Evolutionary conservation across 2,888 invertebrate genomes (phyloP), one percentile per base, ranked within the genome.

Genomic region (Fragum whitleyi): DNA sequence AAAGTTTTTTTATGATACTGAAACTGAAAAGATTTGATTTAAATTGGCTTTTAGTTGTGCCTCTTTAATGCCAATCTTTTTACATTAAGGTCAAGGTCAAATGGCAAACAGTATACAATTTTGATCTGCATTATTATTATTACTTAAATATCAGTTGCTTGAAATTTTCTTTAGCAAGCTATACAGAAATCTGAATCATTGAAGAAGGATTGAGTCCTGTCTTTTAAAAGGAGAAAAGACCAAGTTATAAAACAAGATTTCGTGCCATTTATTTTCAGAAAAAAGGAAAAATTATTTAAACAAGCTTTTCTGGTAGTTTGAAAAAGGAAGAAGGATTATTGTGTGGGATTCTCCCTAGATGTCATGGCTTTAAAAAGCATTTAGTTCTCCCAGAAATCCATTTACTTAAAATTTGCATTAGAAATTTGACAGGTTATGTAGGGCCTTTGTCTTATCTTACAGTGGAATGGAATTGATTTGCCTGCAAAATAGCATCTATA

Each of bases 341-440:
- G 47, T 47, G 47, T 47, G 47, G 47, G 47, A 47, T 47, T 65
- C 42, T 42, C 26, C 65, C n/a, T 42, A 42, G 21, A 61, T 65
- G 36, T 42, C 16, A 9, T 23, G 21, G 65, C 42, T 65, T 65
- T 42, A 65, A 65, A 65, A 65, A 39, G 3, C 39, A 42, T 65
- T 61, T 32, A 26, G 16, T 65, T 65, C 65, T 42, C 65, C 65
- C 11, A 65, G 65, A 65, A 65, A 65, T 65, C 42, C 65, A 65
- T 65, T 23, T 65, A 65, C 36, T 65, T 39, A 14, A 42, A 23
- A 65, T 65, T 65, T 42, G 21, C 23, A 42, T 65, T 19, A 61
- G n/a, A 61, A 32, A 28, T 29, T 28, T 61, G 61, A 61, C 61
- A 61, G 61, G n/a, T 61, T 32, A 28, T n/a, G 61, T 57, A 47